These are phyloP conservation scores for Leptinotarsa juncta DNA, from an alignment of 2,888 invertebrate species.

Conservation along the genomic window DNA sequence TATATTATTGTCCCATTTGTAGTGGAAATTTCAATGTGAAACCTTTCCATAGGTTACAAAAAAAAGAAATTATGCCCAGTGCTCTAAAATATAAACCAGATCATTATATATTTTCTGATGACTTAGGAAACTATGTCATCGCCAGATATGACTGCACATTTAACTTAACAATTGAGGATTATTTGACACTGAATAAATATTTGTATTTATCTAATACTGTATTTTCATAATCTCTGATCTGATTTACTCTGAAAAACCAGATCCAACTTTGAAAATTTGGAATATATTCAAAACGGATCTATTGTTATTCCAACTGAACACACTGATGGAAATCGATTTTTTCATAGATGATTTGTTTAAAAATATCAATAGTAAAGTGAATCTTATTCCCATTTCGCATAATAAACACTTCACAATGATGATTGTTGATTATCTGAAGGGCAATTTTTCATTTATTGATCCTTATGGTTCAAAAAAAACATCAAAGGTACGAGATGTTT, in stretches of 20 bases:
- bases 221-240: constrained; percentile 2
- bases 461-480: background rate
- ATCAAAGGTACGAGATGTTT: background rate
- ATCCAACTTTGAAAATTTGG: constrained; percentile 12
- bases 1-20: constrained; percentile 22
- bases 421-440: background rate
- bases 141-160: constrained; percentile 12
- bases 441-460: background rate
- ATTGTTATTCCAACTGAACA: constrained; percentile 1
- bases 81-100: background rate
- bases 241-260: background rate
- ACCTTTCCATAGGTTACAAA: background rate
- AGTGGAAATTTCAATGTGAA: constrained; percentile 4
- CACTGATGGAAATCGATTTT: background rate
- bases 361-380: background rate
- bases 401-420: constrained; percentile 2
- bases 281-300: constrained; percentile 12
- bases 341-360: background rate
- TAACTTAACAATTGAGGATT: constrained; percentile 10
- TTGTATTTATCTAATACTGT: constrained; percentile 5
- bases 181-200: constrained; percentile 7
- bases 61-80: background rate
- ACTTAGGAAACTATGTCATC: constrained; percentile 3
- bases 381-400: constrained; percentile 12
- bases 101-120: background rate